Percentiles rank a stretch among this genome's conserved stretches.
Evolutionary conservation across 2,113 vertebrate genomes (phyloP).

Genomic region (Tyto alba): DNA sequence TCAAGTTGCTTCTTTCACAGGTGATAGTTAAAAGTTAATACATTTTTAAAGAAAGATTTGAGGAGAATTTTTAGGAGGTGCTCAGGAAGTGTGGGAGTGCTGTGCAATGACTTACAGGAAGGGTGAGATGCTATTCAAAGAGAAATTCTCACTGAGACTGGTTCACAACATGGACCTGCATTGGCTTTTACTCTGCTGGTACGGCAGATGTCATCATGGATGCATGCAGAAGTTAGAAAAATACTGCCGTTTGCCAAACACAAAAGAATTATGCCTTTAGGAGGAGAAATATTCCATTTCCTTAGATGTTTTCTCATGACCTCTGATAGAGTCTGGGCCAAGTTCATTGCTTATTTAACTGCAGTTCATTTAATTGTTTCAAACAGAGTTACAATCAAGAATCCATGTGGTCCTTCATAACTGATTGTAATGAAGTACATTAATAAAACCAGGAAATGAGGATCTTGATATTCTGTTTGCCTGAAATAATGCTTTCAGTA

Average conservation of each 20-base stretch:
- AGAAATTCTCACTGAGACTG: neutral
- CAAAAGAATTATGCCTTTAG: neutral
- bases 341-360: neutral
- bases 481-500: neutral
- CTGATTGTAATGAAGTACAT: neutral
- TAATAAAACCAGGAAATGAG: constrained; percentile 8
- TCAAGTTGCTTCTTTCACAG: neutral
- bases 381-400: neutral
- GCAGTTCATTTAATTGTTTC: constrained; percentile 4
- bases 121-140: neutral
- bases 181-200: neutral
- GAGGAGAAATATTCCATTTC: constrained; percentile 26
- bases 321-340: neutral
- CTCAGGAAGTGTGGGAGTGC: neutral
- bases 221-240: constrained; percentile 31
- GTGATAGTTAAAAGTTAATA: neutral
- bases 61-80: neutral
- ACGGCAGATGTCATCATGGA: neutral
- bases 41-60: neutral
- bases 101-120: neutral
- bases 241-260: neutral
- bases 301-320: constrained; percentile 41
- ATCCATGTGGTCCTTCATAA: neutral
- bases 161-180: neutral
- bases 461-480: neutral